phyloP scores from a whole-genome alignment of 1,140 invertebrate species.

The Chironomus tepperi region DNA sequence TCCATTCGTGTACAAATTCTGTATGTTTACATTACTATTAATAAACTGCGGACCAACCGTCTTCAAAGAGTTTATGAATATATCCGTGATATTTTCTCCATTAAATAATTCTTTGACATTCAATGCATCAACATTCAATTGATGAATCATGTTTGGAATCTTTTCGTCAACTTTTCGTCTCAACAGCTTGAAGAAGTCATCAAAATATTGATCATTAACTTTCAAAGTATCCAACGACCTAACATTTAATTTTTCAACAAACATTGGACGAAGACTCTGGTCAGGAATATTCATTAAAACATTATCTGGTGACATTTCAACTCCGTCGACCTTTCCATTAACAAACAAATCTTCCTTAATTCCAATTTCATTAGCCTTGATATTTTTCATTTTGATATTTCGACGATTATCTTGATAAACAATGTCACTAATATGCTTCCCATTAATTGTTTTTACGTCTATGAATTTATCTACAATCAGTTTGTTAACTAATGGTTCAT shows the following conservation, averaged over 20 bases:
- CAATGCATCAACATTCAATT: background rate
- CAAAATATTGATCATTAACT: background rate
- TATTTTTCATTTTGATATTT: background rate
- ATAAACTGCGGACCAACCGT: slow-evolving; percentile 32
- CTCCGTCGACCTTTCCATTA: background rate
- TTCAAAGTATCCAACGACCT: background rate
- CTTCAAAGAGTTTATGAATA: slow-evolving; percentile 33
- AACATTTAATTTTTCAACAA: background rate
- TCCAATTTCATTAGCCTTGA: background rate
- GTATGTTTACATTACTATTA: slow-evolving; percentile 30
- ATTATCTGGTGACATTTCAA: background rate
- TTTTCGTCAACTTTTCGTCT: background rate
- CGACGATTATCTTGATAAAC: background rate
- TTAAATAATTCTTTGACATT: slow-evolving; percentile 31
- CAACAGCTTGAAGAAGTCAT: background rate
- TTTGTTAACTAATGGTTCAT: background rate
- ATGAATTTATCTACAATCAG: background rate
- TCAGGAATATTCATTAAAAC: background rate
- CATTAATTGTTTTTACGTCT: background rate
- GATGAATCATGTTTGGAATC: background rate
- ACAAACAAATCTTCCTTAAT: background rate
- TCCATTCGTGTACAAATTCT: slow-evolving; percentile 28
- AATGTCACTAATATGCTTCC: background rate
- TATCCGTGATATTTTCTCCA: slow-evolving; percentile 30
- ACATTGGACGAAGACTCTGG: background rate